These are phyloP conservation scores for Enteromius afrohamiltoni DNA, from an alignment of 2,797 vertebrate species.

Conservation along the genomic window DNA sequence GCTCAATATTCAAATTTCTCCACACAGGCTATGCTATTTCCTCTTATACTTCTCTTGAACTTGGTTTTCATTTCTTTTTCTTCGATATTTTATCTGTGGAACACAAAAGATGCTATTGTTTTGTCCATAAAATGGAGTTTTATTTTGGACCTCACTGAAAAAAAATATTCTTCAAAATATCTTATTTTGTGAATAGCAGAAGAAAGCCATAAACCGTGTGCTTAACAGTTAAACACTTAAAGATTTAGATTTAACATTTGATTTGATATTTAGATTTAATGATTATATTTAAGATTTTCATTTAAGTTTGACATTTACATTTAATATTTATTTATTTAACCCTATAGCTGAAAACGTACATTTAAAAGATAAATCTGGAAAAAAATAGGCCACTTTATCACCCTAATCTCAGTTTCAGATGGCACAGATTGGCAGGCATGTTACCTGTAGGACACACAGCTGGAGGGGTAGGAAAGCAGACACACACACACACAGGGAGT, in stretches of 20 bases:
- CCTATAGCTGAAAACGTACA: background rate
- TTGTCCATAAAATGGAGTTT: background rate
- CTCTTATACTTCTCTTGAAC: background rate
- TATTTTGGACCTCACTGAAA: background rate
- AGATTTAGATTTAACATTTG: background rate
- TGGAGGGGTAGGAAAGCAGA: slow-evolving; percentile 18
- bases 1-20: background rate
- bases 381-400: background rate
- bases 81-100: background rate
- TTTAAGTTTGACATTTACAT: background rate
- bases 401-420: background rate
- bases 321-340: background rate
- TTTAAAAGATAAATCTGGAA: background rate
- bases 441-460: slow-evolving; percentile 47
- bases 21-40: background rate
- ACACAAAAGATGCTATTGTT: background rate
- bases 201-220: background rate
- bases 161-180: background rate
- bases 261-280: background rate
- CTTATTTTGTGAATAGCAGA: background rate
- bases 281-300: background rate
- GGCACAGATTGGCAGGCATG: slow-evolving; percentile 21
- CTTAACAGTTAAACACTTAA: background rate
- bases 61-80: background rate
- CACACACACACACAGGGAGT: slow-evolving; percentile 22